Conservation (phyloP, 2,888 invertebrate genomes). For the Brachypalpus laphriformis region DNA sequence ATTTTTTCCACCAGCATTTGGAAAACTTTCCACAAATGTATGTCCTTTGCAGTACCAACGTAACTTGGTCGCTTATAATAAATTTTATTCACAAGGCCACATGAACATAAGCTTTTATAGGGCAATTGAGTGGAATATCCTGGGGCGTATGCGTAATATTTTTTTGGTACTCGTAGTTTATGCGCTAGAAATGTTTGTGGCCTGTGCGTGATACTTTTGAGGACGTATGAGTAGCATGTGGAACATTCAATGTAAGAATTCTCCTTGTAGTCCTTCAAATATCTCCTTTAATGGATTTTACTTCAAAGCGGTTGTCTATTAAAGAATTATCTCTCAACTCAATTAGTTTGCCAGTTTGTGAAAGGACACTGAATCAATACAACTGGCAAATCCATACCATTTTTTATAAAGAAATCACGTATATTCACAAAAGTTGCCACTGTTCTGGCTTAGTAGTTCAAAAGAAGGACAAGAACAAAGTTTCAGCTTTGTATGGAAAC, state of each 20-base stretch:
- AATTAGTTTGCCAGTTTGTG: not conserved
- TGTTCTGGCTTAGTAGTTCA: not conserved
- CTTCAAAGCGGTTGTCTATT: not conserved
- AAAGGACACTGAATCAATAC: not conserved
- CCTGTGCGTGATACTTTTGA: not conserved
- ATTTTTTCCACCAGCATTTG: not conserved
- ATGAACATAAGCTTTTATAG: not conserved
- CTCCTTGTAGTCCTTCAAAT: not conserved
- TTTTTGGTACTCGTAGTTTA: no score
- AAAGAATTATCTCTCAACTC: not conserved
- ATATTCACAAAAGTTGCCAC: not conserved
- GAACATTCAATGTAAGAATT: not conserved
- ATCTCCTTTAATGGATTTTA: not conserved
- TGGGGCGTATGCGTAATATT: not conserved
- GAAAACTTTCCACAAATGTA: not conserved
- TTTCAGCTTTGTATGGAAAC: not conserved
- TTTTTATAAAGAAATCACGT: not conserved
- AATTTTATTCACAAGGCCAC: not conserved
- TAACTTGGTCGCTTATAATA: not conserved
- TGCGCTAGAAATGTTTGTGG: not conserved
- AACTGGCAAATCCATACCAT: not conserved
- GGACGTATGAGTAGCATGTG: not conserved
- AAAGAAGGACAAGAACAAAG: conserved; percentile 5
- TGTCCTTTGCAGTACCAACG: not conserved
- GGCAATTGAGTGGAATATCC: not conserved